These are phyloP conservation scores for Gymnocephalus cernua DNA, from an alignment of 2,113 vertebrate genomes.

Conservation along the genomic window DNA sequence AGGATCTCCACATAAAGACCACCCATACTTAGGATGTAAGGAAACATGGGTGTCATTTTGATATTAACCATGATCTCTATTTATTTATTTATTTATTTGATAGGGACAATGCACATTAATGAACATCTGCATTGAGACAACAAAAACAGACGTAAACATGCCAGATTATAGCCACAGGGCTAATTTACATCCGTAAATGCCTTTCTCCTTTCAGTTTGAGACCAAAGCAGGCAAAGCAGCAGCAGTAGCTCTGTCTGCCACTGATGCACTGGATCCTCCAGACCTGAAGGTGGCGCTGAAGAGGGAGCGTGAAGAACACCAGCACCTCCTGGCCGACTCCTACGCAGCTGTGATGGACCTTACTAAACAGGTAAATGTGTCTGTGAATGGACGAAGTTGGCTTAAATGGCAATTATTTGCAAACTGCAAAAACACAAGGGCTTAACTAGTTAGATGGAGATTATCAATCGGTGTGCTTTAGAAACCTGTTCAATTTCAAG, in stretches of 20 bases:
- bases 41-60: neutral
- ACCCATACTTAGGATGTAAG: neutral
- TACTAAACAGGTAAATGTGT: constrained; percentile 89
- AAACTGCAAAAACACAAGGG: neutral
- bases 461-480: too few relatives aligned
- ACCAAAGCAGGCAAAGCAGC: constrained; percentile 89
- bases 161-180: too few relatives aligned
- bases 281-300: constrained; percentile 93
- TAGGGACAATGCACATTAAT: too few relatives aligned
- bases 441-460: neutral
- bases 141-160: too few relatives aligned
- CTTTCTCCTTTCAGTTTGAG: constrained; percentile 86
- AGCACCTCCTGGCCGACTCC: constrained; percentile 95
- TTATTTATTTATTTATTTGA: too few relatives aligned
- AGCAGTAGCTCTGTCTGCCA: constrained; percentile 34
- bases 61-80: neutral
- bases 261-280: constrained; percentile 81
- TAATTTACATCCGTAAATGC: too few relatives aligned
- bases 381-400: neutral
- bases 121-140: too few relatives aligned
- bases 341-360: constrained; percentile 97
- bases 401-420: neutral
- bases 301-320: constrained; percentile 94
- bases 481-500: neutral
- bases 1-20: neutral